phyloP scores from a whole-genome alignment of 1,140 invertebrate genomes.

The Bombus impatiens region DNA sequence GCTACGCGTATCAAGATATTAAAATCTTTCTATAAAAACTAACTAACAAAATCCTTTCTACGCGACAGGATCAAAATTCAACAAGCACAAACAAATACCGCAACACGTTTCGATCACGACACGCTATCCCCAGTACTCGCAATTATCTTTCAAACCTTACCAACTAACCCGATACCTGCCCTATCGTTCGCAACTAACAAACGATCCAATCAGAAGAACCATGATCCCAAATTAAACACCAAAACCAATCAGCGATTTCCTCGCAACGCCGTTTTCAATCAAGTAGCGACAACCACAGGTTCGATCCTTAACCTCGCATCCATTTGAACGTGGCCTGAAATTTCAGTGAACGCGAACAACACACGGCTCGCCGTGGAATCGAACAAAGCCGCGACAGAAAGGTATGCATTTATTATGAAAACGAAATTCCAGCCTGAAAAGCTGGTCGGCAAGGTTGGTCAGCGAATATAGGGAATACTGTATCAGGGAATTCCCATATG shows the following conservation, averaged over 20 bases:
- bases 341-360: neutral
- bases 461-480: constrained; percentile 29
- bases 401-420: constrained; percentile 39
- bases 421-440: neutral
- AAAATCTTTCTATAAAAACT: neutral
- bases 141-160: neutral
- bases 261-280: neutral
- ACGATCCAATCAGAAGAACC: neutral
- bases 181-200: neutral
- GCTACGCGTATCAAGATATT: neutral
- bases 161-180: neutral
- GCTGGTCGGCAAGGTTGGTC: constrained; percentile 1
- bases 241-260: neutral
- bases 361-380: neutral
- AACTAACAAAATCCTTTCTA: neutral
- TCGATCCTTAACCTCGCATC: neutral
- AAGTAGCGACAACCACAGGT: neutral
- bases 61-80: neutral
- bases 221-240: neutral
- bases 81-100: neutral
- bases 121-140: neutral
- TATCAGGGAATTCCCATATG: constrained; percentile 54
- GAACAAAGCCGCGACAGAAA: constrained; percentile 36
- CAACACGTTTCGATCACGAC: neutral
- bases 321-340: neutral